Evolutionary conservation across 2,113 vertebrate species (phyloP), one percentile per base, ranked within the genome.

Genomic region (Capra hircus): DNA sequence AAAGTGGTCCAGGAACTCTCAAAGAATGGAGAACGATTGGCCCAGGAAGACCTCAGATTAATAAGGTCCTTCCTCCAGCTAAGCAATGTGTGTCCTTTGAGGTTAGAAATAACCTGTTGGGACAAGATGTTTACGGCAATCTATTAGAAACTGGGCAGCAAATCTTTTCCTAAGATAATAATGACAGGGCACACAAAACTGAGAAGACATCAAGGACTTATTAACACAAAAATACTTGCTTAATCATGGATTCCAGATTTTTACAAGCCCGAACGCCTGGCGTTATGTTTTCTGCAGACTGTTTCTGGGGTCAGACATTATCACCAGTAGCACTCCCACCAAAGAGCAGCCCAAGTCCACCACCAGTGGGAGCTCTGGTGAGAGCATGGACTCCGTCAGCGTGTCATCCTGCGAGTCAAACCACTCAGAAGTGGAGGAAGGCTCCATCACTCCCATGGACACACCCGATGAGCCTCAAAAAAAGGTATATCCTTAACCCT

Each of bases 311-410:
- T 92, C 99, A 0, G 99, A 99, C 89, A 57, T 98, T 2, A 98
- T 98, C 12, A 16, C 98, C 28, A 98, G 98, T 2, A 99, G 98
- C 96, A 99, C 99, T 17, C 99, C 99, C 10, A 98, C 99, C 98
- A 99, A 99, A 97, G 99, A 99, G 86, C 99, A 98, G 33, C 99
- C 99, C 17, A 98, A 99, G 88, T 99, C 99, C 85, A 98, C 99
- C 0, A 99, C 99, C 92, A 99, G 98, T 52, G 99, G 99, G 97
- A 99, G 99, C 98, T 99, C 99, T 0, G 99, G 99, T 17, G 99
- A 99, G 25, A 99, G 99, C 99, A 99, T 99, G 94, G 99, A 99
- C 98, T 99, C 99, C 0, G 99, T 99, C 98, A 99, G 99, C 0
- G 99, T 99, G 97, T 99, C 99, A 0, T 99, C 99, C 7, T 99